Evolutionary conservation across 2,113 vertebrate species (phyloP), one percentile per base, ranked within the genome.

Genomic region (Acanthisitta chloris): DNA sequence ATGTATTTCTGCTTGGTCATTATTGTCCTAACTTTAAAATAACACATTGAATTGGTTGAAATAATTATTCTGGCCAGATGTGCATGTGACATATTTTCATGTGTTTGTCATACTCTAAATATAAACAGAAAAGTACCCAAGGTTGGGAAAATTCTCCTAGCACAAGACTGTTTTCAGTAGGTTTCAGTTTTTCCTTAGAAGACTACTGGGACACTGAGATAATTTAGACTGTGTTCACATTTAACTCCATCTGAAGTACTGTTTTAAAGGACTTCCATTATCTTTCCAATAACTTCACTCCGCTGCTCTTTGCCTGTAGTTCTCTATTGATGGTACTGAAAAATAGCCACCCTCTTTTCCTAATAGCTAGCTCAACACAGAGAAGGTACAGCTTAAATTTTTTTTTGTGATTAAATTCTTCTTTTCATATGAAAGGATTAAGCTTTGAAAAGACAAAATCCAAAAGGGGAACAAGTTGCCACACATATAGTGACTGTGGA

Each of bases 131-230:
- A 78, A 87, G 18, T 54, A 66, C 12, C 16, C 2, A 19, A 66
- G n/a, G 4, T 3, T 82, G 28, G 52, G 43, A 66, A 89, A 91
- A 82, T 74, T 91, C 21, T 76, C 13, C 26, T 45, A 28, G 20
- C 36, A 42, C 8, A 54, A 28, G 49, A 23, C 10, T 61, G 2
- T 81, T 89, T 79, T 76, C 52, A 64, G 38, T 40, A 65, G n/a
- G 10, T 23, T 94, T 86, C 31, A 73, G 6, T 45, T 91, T 94
- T 92, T 85, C 17, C 29, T 62, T 48, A 43, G 25, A 80, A 90
- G 25, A 29, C 26, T 45, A 0, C 4, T 69, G 58, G 42, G 23
- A 83, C 20, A 42, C 54, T 23, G 45, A 72, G 20, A 38, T 4
- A 6, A 26, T 72, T 81, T 79, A 52, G n/a, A 23, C 3, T 54